phyloP scores from a whole-genome alignment of 2,113 vertebrate species.

The Sinocyclocheilus anshuiensis region DNA sequence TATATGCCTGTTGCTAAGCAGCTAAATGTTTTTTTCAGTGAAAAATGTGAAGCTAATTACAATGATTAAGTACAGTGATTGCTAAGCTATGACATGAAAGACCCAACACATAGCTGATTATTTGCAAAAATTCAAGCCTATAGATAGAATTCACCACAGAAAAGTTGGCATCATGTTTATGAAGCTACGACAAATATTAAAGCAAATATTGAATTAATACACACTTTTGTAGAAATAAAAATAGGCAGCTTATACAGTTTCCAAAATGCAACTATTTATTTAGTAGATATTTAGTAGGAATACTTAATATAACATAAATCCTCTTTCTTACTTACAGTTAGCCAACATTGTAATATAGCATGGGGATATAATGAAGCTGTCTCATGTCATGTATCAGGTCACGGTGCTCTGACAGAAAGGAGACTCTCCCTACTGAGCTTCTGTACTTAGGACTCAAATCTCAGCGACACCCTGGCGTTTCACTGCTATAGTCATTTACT shows the following conservation, averaged over 20 bases:
- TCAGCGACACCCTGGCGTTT: neutral
- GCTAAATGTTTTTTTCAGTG: neutral
- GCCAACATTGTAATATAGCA: neutral
- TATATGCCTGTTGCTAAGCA: slow-evolving; percentile 26
- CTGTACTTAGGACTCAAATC: neutral
- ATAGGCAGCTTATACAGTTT: too few species aligned
- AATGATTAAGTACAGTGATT: neutral
- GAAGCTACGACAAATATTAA: neutral
- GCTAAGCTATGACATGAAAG: neutral
- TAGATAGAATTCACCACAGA: neutral
- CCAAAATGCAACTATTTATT: neutral
- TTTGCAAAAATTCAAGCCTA: neutral
- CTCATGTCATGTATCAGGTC: neutral
- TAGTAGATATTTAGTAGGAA: neutral
- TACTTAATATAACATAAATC: neutral
- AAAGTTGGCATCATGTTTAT: neutral
- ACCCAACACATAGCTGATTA: neutral
- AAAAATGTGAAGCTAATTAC: slow-evolving; percentile 17
- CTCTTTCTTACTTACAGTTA: neutral
- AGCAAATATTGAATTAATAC: neutral
- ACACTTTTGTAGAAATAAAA: neutral
- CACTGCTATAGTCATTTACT: neutral
- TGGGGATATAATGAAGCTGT: neutral
- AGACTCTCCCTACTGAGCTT: neutral
- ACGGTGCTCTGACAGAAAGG: neutral